Evolutionary conservation across 64 coral and sea anemone species (phyloP), one percentile per base, ranked within the genome.

Genomic region (Actinia tenebrosa): DNA sequence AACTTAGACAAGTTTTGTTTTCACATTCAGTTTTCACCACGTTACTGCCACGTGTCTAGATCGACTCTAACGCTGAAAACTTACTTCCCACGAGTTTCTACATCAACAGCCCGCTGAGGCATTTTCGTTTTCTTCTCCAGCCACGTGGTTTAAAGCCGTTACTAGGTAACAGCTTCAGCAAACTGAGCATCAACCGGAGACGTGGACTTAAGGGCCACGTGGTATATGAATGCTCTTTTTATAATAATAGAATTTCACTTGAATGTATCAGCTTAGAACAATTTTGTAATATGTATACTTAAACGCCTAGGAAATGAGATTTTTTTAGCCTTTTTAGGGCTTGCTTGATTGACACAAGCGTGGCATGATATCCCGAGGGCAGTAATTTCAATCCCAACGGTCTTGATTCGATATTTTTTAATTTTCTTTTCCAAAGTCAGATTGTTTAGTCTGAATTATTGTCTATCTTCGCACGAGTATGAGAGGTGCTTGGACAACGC

Each of bases 171-270:
- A 7, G 15, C 15, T 81, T 50, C 15, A 7, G 19, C 79, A 4
- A 53, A 81, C 4, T 81, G 79, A 50, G 79, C 79, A 81, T 81
- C 79, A 50, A 53, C 42, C n/a, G 79, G 26, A 75, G 63, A 66
- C 77, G 77, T 79, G 27, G 22, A 46, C 27, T 79, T 7, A 79
- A 79, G 9, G 2, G 7, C 79, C 79, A 81, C 79, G 79, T 81
- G 79, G 16, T 22, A 8, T 30, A 9, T 75, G 25, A 75, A 75
- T 75, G 69, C 27, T 75, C 69, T 75, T 43, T 75, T 75, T 1
- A 0, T 37, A 37, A 37, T 37, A 37, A 75, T 37, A 14, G 27
- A 42, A 19, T 22, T 75, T 75, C 26, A 30, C 10, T 75, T 75
- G 27, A 75, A 3, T 75, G 0, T 75, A 66, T 75, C 69, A 30